Percentiles rank a stretch among this genome's conserved stretches.
phyloP scores from a whole-genome alignment of 1,140 invertebrate species.

The Meteorus sp. region DNA sequence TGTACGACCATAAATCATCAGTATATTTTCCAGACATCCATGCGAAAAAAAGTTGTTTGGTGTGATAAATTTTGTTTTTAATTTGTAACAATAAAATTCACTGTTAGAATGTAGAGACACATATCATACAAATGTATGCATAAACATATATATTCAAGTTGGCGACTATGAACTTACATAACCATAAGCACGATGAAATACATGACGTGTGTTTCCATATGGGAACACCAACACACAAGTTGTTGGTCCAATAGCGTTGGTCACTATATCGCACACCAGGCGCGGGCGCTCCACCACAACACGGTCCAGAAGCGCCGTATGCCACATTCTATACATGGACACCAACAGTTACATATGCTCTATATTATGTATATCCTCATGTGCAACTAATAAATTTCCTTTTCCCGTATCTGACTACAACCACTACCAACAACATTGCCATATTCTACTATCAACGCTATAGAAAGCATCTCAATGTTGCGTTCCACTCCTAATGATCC shows the following conservation, averaged over 20 bases:
- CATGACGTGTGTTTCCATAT: constrained; percentile 38
- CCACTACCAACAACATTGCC: background rate
- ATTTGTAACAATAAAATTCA: background rate
- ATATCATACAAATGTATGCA: no score
- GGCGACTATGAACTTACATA: no score
- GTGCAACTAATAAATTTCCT: constrained; percentile 40
- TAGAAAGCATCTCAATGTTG: no score
- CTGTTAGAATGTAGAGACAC: background rate
- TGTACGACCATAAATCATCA: background rate
- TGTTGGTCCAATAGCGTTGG: constrained; percentile 30
- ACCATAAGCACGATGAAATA: no score
- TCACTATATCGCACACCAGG: constrained; percentile 38
- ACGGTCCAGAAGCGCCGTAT: constrained; percentile 31
- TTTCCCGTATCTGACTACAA: no score
- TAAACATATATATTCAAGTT: no score
- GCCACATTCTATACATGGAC: constrained; percentile 34
- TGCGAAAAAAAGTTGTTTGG: background rate
- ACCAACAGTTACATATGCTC: no score
- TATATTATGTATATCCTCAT: constrained; percentile 28
- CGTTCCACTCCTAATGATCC: no score
- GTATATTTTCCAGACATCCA: background rate
- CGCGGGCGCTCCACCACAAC: constrained; percentile 43
- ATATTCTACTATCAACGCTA: no score
- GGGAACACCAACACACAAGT: no score
- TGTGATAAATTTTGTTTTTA: background rate